Evolutionary conservation across 1,140 invertebrate species (phyloP).

Genomic region (Ceratosolen solmsi): DNA sequence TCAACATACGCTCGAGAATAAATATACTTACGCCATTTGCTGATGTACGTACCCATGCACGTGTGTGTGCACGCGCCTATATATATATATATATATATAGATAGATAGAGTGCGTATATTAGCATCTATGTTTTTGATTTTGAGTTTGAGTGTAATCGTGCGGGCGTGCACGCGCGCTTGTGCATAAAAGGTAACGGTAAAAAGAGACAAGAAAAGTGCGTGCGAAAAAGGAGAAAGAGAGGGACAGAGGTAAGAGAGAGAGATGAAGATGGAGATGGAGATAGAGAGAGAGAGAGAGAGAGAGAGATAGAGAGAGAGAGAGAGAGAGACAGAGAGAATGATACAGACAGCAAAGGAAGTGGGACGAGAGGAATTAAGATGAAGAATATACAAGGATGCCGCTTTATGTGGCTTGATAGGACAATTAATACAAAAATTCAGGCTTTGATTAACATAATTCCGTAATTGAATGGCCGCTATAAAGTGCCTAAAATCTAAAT

Average conservation of each 20-base stretch:
- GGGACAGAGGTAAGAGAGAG: too few relatives aligned
- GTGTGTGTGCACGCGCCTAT: neutral
- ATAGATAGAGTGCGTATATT: neutral
- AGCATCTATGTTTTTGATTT: neutral
- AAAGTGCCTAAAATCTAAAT: constrained; percentile 8
- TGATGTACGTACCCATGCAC: too few relatives aligned
- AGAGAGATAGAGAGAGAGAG: neutral
- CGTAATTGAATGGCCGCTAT: neutral
- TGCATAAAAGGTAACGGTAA: neutral
- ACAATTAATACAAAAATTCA: neutral
- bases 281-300: neutral
- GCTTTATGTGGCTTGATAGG: constrained; percentile 11
- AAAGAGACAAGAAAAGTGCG: neutral
- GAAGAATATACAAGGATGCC: neutral
- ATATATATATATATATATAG: too few relatives aligned
- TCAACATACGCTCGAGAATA: neutral
- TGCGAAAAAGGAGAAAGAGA: neutral
- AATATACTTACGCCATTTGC: neutral
- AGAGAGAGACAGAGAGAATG: neutral
- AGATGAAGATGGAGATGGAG: neutral
- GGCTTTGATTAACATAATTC: neutral
- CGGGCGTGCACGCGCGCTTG: neutral
- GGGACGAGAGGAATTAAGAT: constrained; percentile 8
- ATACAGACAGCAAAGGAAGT: neutral
- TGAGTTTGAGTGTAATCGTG: neutral